Base-by-base conservation (phyloP, 53 echinoderm and acorn worm species). In the Temnopleurus reevesii region DNA sequence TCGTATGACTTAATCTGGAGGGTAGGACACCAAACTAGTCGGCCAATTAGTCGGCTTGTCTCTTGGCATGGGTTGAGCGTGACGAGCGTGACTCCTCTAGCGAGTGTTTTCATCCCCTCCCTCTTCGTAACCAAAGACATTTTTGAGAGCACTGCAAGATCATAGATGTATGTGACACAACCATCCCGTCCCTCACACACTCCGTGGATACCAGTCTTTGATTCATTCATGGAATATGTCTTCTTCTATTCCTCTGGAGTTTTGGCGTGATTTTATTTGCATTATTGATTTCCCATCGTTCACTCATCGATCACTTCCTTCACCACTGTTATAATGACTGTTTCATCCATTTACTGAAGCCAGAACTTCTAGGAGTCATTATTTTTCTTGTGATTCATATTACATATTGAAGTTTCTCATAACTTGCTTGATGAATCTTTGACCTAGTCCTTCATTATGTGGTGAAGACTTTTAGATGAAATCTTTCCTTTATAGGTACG, bases 1-100 rank as follows among this genome's bases (percentile, higher is more conserved):
- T 53, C 83, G 2, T 83, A 54, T 51, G 83, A 83, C 38, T 30
- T 18, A 19, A 47, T 83, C 41, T 27, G 24, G 59, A 59, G 85
- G 85, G 85, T 85, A 85, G 60, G 85, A 13, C 36, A 35, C 44
- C 45, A 9, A 15, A 8, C 28, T 24, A 45, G 59, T 59, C 24
- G 54, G 31, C 53, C 53, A 55, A 83, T 55, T 55, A 54, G 83
- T 35, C 51, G 51, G 56, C 55, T n/a, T n/a, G n/a, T n/a, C 83
- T 83, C 83, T 7, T 83, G 55, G 83, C 83, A 83, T 83, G 83
- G 55, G 56, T 83, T 83, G 83, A 51, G 6, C 17, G 49, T 79
- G 79, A 79, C 7, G 46, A 10, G 29, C 79, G 79, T 79, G 49
- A 29, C 59, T 27, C 27, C 18, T 47, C 49, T n/a, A 12, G 23